Evolutionary conservation across 2,888 invertebrate species (phyloP), one percentile per base, ranked within the genome.

Genomic region (Eupithecia tripunctaria): DNA sequence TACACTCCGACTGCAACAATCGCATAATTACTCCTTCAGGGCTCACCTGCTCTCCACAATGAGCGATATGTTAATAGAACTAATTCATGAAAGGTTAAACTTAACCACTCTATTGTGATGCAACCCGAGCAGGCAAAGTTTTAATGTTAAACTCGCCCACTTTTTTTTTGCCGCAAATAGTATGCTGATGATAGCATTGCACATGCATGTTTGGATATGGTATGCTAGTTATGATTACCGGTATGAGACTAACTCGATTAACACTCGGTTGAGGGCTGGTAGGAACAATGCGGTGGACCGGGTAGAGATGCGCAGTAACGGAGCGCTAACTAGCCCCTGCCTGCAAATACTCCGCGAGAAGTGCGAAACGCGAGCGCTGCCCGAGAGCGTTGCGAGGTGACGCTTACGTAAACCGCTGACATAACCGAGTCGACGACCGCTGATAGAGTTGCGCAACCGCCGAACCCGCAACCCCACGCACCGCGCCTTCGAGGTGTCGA

Each of bases 361-460:
- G 93, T 93, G 93, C 91, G 89, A 93, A 93, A 90, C 85, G 89
- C 86, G 88, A 88, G 87, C 89, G 89, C 86, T 88, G 91, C 85
- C 89, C 86, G 90, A 89, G 91, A 91, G 86, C 91, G 89, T 91
- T 91, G 91, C 93, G 92, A 93, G 91, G 91, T 90, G 91, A 90
- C 86, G 89, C 87, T 94, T 94, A 94, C 93, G 94, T 93, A 94
- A 94, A 86, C 85, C 84, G 86, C 92, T 94, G 94, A 94, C 93
- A 94, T 94, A 94, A 94, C 90, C 91, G 88, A 93, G 94, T 94
- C 94, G 93, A 92, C 92, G 94, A 94, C 94, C 94, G 93, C 82
- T 84, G 88, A 43, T 68, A 51, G 51, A 29, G 87, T 94, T 94
- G 93, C 93, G 93, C 92, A 94, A 94, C 88, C 86, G 85, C 88